A percentile compares a stretch with the other conserved stretches of the same genome.
Evolutionary conservation across 2,888 invertebrate species (phyloP).

Genomic region (Drosophila meridiana): DNA sequence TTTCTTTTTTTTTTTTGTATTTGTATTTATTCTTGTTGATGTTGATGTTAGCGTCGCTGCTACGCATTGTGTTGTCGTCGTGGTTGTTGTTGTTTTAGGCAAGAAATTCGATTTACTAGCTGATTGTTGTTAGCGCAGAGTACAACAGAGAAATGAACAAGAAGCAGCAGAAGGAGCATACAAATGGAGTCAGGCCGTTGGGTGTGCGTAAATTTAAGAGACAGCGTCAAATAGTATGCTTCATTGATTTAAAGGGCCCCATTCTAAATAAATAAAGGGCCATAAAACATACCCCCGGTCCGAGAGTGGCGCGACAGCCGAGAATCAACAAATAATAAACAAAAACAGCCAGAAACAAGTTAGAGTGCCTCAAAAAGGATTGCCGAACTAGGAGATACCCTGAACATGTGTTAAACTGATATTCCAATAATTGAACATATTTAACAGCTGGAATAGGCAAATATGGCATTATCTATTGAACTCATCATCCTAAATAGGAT

Average conservation of each 20-base stretch:
- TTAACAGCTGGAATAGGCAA: no score
- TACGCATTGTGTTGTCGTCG: slow-evolving; percentile 54
- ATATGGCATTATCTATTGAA: no score
- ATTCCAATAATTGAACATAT: no score
- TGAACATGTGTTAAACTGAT: neutral
- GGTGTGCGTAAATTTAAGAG: slow-evolving; percentile 72
- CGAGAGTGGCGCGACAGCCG: slow-evolving; percentile 43
- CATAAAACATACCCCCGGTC: slow-evolving; percentile 61
- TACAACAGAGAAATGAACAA: slow-evolving; percentile 23
- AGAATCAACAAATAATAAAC: slow-evolving; percentile 63
- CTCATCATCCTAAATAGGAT: no score
- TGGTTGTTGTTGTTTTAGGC: slow-evolving; percentile 73
- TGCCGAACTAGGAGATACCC: neutral
- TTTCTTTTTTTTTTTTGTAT: slow-evolving; percentile 33
- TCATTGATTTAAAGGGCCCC: slow-evolving; percentile 77
- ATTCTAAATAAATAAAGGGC: slow-evolving; percentile 76
- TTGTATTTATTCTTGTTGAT: slow-evolving; percentile 69
- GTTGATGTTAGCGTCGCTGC: slow-evolving; percentile 55
- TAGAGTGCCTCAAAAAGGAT: neutral
- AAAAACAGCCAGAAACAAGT: slow-evolving; percentile 22
- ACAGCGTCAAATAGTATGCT: slow-evolving; percentile 68
- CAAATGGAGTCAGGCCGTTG: neutral
- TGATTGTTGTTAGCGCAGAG: slow-evolving; percentile 72
- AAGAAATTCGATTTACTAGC: slow-evolving; percentile 79
- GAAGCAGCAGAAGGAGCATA: slow-evolving; percentile 3